phyloP scores from a whole-genome alignment of 2,797 vertebrate genomes.

The Oceanodroma leucorhoa region DNA sequence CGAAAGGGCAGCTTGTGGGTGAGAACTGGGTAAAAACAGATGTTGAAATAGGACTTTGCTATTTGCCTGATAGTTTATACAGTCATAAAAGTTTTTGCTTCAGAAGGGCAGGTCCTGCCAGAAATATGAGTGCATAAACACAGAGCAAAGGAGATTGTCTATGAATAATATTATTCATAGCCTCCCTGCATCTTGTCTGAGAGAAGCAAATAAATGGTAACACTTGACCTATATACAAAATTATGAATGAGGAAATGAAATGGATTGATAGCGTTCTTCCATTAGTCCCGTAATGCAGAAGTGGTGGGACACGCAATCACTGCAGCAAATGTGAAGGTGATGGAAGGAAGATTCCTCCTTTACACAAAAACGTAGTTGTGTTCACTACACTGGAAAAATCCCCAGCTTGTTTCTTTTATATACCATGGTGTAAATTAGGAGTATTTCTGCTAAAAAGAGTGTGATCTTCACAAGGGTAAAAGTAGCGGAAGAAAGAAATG shows the following conservation, averaged over 20 bases:
- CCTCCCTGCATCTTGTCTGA: neutral
- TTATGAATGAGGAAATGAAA: slow-evolving; percentile 4
- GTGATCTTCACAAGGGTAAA: neutral
- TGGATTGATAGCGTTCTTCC: neutral
- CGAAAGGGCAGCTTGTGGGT: neutral
- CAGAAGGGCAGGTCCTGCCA: neutral
- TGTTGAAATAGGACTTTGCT: neutral
- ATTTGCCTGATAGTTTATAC: neutral
- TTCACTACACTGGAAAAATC: neutral
- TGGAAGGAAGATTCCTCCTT: neutral
- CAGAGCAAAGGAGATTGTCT: neutral
- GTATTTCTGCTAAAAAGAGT: neutral
- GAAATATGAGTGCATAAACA: neutral
- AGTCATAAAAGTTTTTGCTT: slow-evolving; percentile 10
- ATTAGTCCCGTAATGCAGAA: neutral
- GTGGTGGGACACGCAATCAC: neutral
- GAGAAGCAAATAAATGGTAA: slow-evolving; percentile 13
- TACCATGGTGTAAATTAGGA: neutral
- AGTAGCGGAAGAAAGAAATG: neutral
- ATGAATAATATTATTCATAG: neutral
- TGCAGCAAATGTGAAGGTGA: neutral
- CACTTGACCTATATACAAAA: neutral
- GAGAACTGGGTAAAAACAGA: slow-evolving; percentile 8
- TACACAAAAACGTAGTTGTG: neutral
- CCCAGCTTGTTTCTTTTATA: neutral